Evolutionary conservation across 2,113 vertebrate genomes (phyloP).

Genomic region (Caretta caretta): DNA sequence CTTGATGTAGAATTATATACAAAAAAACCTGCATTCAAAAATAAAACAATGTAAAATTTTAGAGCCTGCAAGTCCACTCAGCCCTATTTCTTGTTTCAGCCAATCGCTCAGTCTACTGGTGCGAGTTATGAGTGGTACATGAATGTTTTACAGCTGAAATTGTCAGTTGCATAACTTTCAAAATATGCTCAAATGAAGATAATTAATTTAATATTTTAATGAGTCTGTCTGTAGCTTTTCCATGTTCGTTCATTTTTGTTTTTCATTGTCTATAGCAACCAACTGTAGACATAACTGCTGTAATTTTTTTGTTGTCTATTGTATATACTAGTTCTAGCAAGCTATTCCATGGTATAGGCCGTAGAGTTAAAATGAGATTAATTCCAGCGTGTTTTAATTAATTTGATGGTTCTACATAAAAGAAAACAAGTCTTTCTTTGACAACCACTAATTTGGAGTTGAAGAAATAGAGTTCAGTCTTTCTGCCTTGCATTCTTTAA

Average conservation of each 20-base stretch:
- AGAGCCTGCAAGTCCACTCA: too few species aligned
- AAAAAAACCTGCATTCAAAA: too few species aligned
- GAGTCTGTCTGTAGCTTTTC: not conserved
- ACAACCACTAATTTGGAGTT: not conserved
- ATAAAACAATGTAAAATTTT: too few species aligned
- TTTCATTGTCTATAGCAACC: not conserved
- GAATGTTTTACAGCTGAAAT: not conserved
- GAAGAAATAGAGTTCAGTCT: not conserved
- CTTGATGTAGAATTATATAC: not conserved
- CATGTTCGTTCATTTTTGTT: not conserved
- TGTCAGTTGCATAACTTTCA: not conserved
- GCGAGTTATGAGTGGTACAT: not conserved
- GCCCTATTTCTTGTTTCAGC: too few species aligned
- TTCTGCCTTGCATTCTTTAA: not conserved
- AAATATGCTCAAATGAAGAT: not conserved
- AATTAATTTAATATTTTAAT: not conserved
- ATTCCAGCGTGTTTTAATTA: not conserved
- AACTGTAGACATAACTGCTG: not conserved
- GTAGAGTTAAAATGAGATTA: not conserved
- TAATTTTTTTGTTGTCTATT: not conserved
- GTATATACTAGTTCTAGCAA: not conserved
- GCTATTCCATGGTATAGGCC: not conserved
- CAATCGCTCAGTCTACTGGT: not conserved
- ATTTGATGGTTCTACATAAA: not conserved
- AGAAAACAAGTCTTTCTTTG: not conserved